Evolutionary conservation across 1,140 invertebrate genomes (phyloP), one percentile per base, ranked within the genome.

Genomic region (Lutraria rhynchaena): DNA sequence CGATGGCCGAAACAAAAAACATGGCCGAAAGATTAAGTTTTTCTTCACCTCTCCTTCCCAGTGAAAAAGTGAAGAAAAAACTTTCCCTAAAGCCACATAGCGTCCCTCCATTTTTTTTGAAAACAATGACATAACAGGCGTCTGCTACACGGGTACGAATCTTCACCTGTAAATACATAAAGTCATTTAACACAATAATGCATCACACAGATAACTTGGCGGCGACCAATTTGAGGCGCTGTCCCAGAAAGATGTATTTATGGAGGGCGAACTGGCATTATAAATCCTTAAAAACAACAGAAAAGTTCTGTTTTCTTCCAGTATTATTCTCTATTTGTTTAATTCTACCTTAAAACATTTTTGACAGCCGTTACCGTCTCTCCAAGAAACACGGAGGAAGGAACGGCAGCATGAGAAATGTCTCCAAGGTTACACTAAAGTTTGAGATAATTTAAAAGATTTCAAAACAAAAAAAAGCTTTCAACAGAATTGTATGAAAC

Each of bases 261-360:
- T 84, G 86, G 86, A 87, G 86, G 86, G 86, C 86, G 60, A 82
- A 87, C 83, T 87, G 86, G 86, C 86, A 83, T 74, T 70, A 53
- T 33, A 24, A 17, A 35, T 35, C 69, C 51, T 57, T 73, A 73
- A 58, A 24, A 35, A 17, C n/a, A 33, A 5, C 11, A 13, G 17
- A 19, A 11, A 0, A 19, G 35, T 0, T 31, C 3, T 33, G 19
- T 29, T n/a, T 31, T 33, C 3, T 22, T 35, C 35, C 29, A 55
- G 9, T 19, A 9, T 41, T 74, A 44, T 53, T 46, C 51, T 41
- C 3, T 49, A 19, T 51, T 11, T 41, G 3, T 29, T 29, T 29
- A 9, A 7, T 19, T 7, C 11, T 27, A 61, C 5, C 9, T 61
- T 61, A 9, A 11, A n/a, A 22, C 35, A 33, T 24, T 29, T 81